Conservation (phyloP, 2,797 vertebrate species). For the Champsocephalus gunnari region DNA sequence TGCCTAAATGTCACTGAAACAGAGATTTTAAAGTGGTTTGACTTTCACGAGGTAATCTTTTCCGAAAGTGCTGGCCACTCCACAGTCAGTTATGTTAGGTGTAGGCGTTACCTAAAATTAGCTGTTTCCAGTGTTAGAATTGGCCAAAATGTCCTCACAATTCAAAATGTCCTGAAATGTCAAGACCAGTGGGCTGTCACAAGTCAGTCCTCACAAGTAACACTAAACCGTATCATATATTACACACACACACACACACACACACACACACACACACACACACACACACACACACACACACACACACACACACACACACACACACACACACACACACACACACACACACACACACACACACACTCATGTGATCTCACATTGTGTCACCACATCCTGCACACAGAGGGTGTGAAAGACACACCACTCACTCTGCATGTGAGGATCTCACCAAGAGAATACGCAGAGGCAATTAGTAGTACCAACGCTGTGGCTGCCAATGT, state of each 20-base stretch:
- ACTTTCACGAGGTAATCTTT: not conserved
- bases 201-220: constrained; percentile 31
- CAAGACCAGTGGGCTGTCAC: constrained; percentile 44
- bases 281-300: constrained; percentile 13
- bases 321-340: constrained; percentile 13
- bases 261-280: too few species aligned
- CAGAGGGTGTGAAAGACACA: constrained; percentile 69
- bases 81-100: not conserved
- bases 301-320: not conserved
- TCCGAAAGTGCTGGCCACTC: constrained; percentile 6
- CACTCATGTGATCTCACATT: constrained; percentile 32
- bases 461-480: constrained; percentile 72
- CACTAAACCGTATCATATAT: constrained; percentile 15
- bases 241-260: constrained; percentile 15
- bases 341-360: constrained; percentile 14
- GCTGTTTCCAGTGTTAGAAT: constrained; percentile 33
- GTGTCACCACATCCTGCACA: constrained; percentile 61
- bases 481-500: constrained; percentile 61
- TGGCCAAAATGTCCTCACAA: constrained; percentile 33
- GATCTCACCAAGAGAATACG: constrained; percentile 36
- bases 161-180: constrained; percentile 47
- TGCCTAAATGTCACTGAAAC: constrained; percentile 5
- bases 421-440: constrained; percentile 45
- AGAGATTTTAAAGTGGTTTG: constrained; percentile 14
- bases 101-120: constrained; percentile 35